phyloP scores from a whole-genome alignment of 2,888 invertebrate species.

The Rugalucina vietnamica region DNA sequence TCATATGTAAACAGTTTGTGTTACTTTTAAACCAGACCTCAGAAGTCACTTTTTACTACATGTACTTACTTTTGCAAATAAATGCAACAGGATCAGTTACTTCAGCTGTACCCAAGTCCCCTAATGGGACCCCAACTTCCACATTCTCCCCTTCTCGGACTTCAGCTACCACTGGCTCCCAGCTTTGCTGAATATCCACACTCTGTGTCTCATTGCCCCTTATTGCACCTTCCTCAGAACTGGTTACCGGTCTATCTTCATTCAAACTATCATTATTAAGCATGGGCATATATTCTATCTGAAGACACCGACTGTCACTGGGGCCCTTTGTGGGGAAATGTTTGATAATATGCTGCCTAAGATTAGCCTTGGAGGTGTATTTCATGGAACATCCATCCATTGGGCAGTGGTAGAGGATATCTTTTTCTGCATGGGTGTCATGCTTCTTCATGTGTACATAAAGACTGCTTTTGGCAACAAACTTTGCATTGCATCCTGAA shows the following conservation, averaged over 20 bases:
- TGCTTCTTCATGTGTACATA: slow-evolving; percentile 89
- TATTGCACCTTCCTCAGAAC: too few species aligned
- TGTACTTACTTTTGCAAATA: neutral
- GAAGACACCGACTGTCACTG: too few species aligned
- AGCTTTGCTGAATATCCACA: neutral
- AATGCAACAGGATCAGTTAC: neutral
- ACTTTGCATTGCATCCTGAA: slow-evolving; percentile 88
- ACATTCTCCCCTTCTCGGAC: too few species aligned
- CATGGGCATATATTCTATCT: too few species aligned
- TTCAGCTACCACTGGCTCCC: neutral
- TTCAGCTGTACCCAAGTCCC: neutral
- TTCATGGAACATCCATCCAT: slow-evolving; percentile 84
- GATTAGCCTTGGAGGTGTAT: slow-evolving; percentile 84
- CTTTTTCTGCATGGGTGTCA: slow-evolving; percentile 79
- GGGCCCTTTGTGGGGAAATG: slow-evolving; percentile 73
- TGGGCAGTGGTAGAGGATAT: slow-evolving; percentile 84
- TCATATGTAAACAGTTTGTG: too few species aligned
- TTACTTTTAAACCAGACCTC: too few species aligned
- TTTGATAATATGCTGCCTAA: slow-evolving; percentile 85
- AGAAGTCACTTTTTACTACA: too few species aligned
- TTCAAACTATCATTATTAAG: slow-evolving; percentile 51
- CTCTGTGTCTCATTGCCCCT: too few species aligned
- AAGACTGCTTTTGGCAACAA: slow-evolving; percentile 88
- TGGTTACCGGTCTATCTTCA: neutral
- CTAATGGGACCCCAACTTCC: neutral